These are phyloP conservation scores for Chrysotoxum bicinctum DNA, from an alignment of 2,888 invertebrate genomes.

Conservation along the genomic window DNA sequence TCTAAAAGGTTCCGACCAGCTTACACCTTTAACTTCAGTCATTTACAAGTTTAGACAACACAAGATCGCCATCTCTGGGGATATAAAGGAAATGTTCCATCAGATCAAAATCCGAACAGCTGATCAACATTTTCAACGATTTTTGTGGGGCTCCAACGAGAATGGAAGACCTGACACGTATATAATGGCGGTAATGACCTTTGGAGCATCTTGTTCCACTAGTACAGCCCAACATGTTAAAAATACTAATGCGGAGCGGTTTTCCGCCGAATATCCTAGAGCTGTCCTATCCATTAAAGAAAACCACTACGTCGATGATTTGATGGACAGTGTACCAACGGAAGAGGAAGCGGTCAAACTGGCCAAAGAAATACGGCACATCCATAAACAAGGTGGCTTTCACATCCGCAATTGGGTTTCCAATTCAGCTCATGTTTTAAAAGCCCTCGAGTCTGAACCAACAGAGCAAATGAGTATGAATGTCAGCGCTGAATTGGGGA, in stretches of 20 bases:
- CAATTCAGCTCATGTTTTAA: conserved; percentile 60
- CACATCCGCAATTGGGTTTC: conserved; percentile 74
- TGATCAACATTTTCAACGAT: conserved; percentile 74
- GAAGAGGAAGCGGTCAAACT: conserved; percentile 65
- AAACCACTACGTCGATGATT: conserved; percentile 75
- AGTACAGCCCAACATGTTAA: conserved; percentile 26
- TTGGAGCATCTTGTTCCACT: conserved; percentile 74
- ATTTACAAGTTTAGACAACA: conserved; percentile 75
- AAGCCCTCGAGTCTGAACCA: conserved; percentile 21
- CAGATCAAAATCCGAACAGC: conserved; percentile 72
- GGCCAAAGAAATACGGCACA: conserved; percentile 55
- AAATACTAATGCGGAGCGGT: conserved; percentile 44
- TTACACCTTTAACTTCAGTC: conserved; percentile 75
- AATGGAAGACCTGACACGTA: conserved; percentile 61
- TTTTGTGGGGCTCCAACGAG: conserved; percentile 74
- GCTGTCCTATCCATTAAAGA: conserved; percentile 44
- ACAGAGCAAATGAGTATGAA: neutral
- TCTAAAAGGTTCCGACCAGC: conserved; percentile 75
- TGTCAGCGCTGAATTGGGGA: neutral
- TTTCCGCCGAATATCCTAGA: neutral
- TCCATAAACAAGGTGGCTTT: conserved; percentile 60
- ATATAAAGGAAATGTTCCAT: conserved; percentile 76
- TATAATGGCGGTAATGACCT: conserved; percentile 73
- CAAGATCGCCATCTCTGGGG: conserved; percentile 74
- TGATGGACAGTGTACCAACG: conserved; percentile 73